These are phyloP conservation scores for Diabrotica virgifera DNA, from an alignment of 1,140 invertebrate genomes.

Conservation along the genomic window DNA sequence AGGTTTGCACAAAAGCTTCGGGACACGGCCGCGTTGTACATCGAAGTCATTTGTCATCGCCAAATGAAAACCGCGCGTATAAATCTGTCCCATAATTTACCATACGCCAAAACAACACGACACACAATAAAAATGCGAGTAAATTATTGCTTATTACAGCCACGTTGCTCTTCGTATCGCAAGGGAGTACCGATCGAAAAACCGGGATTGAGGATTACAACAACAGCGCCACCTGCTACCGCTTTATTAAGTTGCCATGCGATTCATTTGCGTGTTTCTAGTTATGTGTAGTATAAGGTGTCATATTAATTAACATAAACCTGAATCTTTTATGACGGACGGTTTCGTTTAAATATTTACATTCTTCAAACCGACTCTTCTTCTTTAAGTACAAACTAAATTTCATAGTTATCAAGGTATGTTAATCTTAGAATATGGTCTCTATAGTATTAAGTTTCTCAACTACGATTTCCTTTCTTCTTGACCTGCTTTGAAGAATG, in stretches of 20 bases:
- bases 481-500: no score
- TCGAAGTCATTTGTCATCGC: conserved; percentile 38
- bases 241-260: no score
- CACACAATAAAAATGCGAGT: conserved; percentile 42
- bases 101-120: conserved; percentile 48
- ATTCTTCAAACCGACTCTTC: background rate
- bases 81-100: conserved; percentile 48
- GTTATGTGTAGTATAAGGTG: no score
- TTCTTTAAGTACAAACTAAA: no score
- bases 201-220: no score
- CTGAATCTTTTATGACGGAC: background rate
- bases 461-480: no score
- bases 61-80: conserved; percentile 39
- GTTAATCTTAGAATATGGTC: no score
- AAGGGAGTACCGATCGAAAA: background rate
- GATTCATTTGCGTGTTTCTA: no score
- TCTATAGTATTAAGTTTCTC: no score
- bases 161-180: conserved; percentile 8
- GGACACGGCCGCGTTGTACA: conserved; percentile 7
- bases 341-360: conserved; percentile 4
- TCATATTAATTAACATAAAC: no score
- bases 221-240: no score
- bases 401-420: no score
- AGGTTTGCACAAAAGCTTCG: conserved; percentile 13
- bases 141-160: conserved; percentile 48